Evolutionary conservation across 2,113 vertebrate genomes (phyloP), one percentile per base, ranked within the genome.

Genomic region (Salvelinus namaycush): DNA sequence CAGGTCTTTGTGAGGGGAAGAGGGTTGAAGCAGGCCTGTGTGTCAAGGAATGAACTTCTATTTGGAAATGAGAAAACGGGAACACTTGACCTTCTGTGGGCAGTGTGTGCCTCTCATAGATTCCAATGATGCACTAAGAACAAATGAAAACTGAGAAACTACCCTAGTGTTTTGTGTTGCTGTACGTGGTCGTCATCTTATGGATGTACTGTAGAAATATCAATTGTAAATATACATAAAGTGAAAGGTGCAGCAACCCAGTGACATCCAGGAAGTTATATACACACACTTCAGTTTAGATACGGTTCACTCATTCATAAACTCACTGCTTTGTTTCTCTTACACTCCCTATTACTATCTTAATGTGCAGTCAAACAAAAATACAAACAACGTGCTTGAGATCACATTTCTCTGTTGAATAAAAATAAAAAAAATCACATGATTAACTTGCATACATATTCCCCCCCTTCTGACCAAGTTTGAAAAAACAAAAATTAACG

Each of bases 371-470:
- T 77, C 74, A 76, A 49, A 62, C 20, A 70, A 64, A 31, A 66
- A 68, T 44, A 44, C 39, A 44, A 44, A 44, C 85, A 85, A 65
- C 85, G 84, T 81, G 87, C 81, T 39, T 74, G 62, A 76, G 59
- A 86, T 85, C 76, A 85, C 78, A 87, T 76, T 88, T 81, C 88
- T 82, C 80, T 79, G 82, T 83, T 83, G 72, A 88, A 88, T 85
- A 44, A 44, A 83, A 88, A 88, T 85, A 11, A 44, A 44, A 44
- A 90, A 82, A 70, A 86, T 87, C 87, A 82, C 83, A 93, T 84
- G 91, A 89, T 91, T 78, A 49, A 92, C 81, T 90, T 91, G 88
- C 88, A 84, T 89, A 90, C 80, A 91, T 84, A 92, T 88, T 82
- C 84, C 86, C 85, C 86, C 88, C 87, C 85, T 84, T 88, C 84